Evolutionary conservation across 2,888 invertebrate genomes (phyloP), one percentile per base, ranked within the genome.

Genomic region (Apocheima hispidaria): DNA sequence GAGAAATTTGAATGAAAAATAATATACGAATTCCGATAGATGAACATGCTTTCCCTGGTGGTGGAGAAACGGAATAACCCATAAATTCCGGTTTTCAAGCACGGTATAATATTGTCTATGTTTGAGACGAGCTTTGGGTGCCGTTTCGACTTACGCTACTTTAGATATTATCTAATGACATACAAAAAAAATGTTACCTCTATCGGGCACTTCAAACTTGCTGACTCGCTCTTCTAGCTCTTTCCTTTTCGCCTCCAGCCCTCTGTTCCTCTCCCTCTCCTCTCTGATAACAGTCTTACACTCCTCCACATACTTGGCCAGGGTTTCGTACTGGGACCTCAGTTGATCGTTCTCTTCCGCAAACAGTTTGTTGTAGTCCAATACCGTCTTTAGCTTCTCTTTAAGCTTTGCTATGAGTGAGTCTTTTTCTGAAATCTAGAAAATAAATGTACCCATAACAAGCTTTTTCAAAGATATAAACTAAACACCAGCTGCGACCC

Each of bases 291-390:
- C 90, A 16, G 78, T 75, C 62, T 93, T 93, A 33, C 94, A 89
- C 38, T 94, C 93, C 46, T 94, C 93, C 21, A 93, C 91, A 46
- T 94, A 92, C 44, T 83, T 82, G 0, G 90, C 79, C 21, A 94
- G 74, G 30, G 94, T 93, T 2, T 84, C 82, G 46, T 94, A 91
- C 63, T 94, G 92, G 0, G 70, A 78, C 69, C 92, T 92, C 6
- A 96, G 78, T 38, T 90, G 87, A 60, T 94, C 93, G 67, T 95
- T 95, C 74, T 95, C 95, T 62, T 93, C 92, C 0, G 94, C 92
- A 65, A 95, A 94, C 36, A 95, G 88, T 57, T 94, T 93, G 76
- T 96, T 95, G 68, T 93, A 93, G 46, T 93, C 93, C 52, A 95
- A 88, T 0, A 95, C 87, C 0, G 90, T 86, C 65, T 93, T 90